These are phyloP conservation scores for Poeciliopsis infans DNA, from an alignment of 2,797 vertebrate genomes.

Conservation along the genomic window DNA sequence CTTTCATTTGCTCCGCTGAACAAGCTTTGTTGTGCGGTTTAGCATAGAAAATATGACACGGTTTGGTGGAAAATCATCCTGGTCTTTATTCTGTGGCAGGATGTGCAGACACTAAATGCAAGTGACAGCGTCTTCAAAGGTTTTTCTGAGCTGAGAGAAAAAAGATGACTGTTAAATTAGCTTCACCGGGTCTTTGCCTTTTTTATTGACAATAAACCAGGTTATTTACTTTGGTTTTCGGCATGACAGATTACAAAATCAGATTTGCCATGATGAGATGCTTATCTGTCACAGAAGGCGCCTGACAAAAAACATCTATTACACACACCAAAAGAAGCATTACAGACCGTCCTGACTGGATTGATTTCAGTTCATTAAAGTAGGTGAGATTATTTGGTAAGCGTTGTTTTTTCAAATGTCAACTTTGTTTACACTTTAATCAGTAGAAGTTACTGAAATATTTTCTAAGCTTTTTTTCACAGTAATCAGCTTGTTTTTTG, in stretches of 20 bases:
- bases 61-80: constrained; percentile 25
- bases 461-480: background rate
- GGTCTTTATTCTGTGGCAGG: constrained; percentile 38
- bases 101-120: constrained; percentile 9
- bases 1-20: constrained; percentile 27
- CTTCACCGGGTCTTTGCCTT: background rate
- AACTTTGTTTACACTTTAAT: background rate
- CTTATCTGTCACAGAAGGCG: constrained; percentile 9
- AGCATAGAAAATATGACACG: constrained; percentile 35
- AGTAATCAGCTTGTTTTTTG: background rate
- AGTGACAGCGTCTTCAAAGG: constrained; percentile 14
- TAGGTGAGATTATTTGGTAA: background rate
- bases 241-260: background rate
- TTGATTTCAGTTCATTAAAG: background rate
- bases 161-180: background rate
- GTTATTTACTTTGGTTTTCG: background rate
- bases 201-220: background rate
- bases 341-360: background rate
- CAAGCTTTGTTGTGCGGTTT: constrained; percentile 18
- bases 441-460: background rate
- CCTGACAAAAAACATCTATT: background rate
- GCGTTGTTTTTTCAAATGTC: background rate
- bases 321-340: background rate
- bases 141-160: constrained; percentile 4
- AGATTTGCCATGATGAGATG: constrained; percentile 3